Evolutionary conservation across 1,140 invertebrate genomes (phyloP), one percentile per base, ranked within the genome.

Genomic region (Pomphorhynchus laevis): DNA sequence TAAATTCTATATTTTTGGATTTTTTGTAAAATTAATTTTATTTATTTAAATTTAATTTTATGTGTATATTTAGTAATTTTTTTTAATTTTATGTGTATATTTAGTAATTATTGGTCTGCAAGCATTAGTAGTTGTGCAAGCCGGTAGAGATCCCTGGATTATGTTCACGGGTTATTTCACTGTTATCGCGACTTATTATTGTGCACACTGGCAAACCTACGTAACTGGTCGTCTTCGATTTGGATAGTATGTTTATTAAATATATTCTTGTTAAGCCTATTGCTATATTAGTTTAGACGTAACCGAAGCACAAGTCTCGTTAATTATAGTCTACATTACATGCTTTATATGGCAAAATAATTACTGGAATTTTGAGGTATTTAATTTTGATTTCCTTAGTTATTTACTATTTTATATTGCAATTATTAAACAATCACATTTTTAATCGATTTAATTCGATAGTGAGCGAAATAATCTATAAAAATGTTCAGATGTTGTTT

Each of bases 141-240:
- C 93, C 39, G 89, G 84, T 4, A 65, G 70, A 49, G 70, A 75
- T 55, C 75, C 77, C 18, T 69, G 69, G 34, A 75, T 76, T 69
- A 72, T 91, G 66, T 79, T 91, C 62, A 74, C 80, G 53, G 71
- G 74, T 59, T 76, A 73, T 58, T 77, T 91, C 52, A 70, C 72
- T 56, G 77, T 77, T 12, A 72, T 82, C 56, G 71, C 72, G 11
- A 57, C 93, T 34, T 98, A 95, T 60, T 98, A 95, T 59, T 75
- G 72, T 57, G 84, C 86, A 2, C 89, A 98, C 58, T 98, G 86
- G 89, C 82, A 91, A 55, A 84, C 82, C 0, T 98, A 93, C 61
- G 82, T 93, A 18, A 86, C 60, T 61, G 73, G 73, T 34, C 70
- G 74, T 18, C 62, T 98, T 40, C 68, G 69, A 45, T 93, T 98